Base-by-base conservation (phyloP, 2,113 vertebrate species). In the Melanerpes formicivorus region DNA sequence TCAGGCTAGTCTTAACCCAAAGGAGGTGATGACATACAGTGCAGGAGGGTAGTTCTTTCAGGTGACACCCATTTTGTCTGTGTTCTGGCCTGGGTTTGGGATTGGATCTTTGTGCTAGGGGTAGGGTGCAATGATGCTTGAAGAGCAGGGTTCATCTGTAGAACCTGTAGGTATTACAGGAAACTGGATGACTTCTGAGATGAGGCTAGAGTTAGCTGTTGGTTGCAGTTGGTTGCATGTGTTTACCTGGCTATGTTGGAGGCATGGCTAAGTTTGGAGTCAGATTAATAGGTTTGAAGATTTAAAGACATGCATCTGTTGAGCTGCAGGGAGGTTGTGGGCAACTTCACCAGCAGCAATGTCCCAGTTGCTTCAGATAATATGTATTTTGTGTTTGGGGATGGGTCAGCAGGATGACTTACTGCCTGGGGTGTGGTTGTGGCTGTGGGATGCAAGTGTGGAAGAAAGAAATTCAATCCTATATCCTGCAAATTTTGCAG, bases 81-180 rank as follows among this genome's bases (percentile, higher is more conserved):
- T 25, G 21, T 83, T 86, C 60, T 86, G 40, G 23, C 44, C 25
- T 58, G 23, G 46, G 70, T 1, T 44, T 34, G 19, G 46, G 11
- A 11, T 74, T 80, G 34, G 29, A 50, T 83, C 40, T 63, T 87
- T 64, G 18, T 69, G 40, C 18, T 54, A 19, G 34, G 18, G 12
- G 18, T 79, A 10, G n/a, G 26, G 71, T 42, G 9, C 22, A 18
- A n/a, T 22, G 60, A 84, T 80, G 42, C 15, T 13, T 40, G 48
- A 63, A 66, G 40, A 66, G 16, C 0, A 0, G 63, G 6, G 34
- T 34, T 85, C 56, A 32, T 46, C 34, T 62, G 3, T 8, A 13
- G 56, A 50, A 90, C 48, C 19, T 64, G 8, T 44, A 88, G 29
- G 17, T 73, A 50, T 32, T 34, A 40, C 5, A 9, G 23, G 42